Evolutionary conservation across 2,888 invertebrate species (phyloP).

Genomic region (Eupithecia abbreviata): DNA sequence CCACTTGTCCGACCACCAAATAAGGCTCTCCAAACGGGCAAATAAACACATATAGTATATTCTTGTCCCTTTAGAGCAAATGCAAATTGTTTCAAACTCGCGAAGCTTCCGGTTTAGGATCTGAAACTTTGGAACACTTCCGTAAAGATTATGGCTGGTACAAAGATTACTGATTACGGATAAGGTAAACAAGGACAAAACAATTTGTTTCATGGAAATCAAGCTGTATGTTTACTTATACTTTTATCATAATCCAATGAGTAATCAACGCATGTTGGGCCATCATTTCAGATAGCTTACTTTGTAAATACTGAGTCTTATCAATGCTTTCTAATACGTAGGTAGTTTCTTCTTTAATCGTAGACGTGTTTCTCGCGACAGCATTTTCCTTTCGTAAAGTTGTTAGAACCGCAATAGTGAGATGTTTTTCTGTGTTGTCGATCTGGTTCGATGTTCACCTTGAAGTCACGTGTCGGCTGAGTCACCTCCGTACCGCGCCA

Average conservation of each 20-base stretch:
- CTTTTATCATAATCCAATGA: constrained; percentile 12
- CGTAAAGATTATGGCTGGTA: background rate
- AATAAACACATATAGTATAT: constrained; percentile 12
- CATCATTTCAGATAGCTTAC: constrained; percentile 12
- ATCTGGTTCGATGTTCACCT: constrained; percentile 65
- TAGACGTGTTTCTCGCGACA: constrained; percentile 17
- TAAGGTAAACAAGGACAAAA: constrained; percentile 6
- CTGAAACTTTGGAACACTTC: constrained; percentile 2
- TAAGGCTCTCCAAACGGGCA: constrained; percentile 19
- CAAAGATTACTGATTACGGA: background rate
- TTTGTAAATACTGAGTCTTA: constrained; percentile 17
- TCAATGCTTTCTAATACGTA: background rate
- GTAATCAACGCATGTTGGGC: constrained; percentile 15
- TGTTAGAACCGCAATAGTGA: constrained; percentile 23
- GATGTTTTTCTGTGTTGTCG: constrained; percentile 39
- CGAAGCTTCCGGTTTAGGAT: background rate
- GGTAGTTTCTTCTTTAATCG: background rate
- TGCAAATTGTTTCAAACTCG: background rate
- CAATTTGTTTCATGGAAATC: background rate
- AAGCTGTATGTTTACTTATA: constrained; percentile 18
- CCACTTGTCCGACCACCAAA: constrained; percentile 28
- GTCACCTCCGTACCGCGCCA: constrained; percentile 45
- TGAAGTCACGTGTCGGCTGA: constrained; percentile 72
- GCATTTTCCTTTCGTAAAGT: constrained; percentile 23
- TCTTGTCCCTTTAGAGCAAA: constrained; percentile 3